Evolutionary conservation across 2,888 invertebrate species (phyloP), one percentile per base, ranked within the genome.

Genomic region (Hylaea fasciaria): DNA sequence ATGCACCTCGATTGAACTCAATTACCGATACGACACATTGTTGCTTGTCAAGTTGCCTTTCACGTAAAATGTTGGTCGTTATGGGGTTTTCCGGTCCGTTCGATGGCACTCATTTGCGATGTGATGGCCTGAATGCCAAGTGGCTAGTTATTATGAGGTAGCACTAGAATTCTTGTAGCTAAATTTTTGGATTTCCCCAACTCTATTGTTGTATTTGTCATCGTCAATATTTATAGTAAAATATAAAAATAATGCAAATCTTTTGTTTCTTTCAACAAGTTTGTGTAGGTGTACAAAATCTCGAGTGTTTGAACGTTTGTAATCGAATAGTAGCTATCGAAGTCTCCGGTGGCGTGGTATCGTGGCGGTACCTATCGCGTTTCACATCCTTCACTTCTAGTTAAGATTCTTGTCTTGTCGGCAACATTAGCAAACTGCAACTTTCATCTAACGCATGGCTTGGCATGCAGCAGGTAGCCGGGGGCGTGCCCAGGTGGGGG

Each of bases 401-500:
- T 57, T 48, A 44, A 41, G 35, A 53, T 62, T 62, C 52, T 57
- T 29, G 37, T 48, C 52, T 56, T 47, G 56, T 53, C 17, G n/a
- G 35, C 55, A 40, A 29, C 41, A 45, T 56, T 56, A 53, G 44
- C 48, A 48, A 51, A 47, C 37, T 61, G 47, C 51, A 32, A 61
- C 56, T 56, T 61, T 61, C 56, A 52, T 57, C 52, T 56, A 47
- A 40, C 54, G 46, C 44, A 13, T 35, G 44, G 35, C 17, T 54
- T 60, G 62, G 39, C 49, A 59, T 65, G 43, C 54, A 69, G 60
- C 73, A 71, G 69, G 66, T 68, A 66, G 64, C 59, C 61, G 75
- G 75, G 75, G 84, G 83, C 83, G 83, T 80, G 71, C 68, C 70
- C 74, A 76, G 80, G 80, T 82, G 72, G 76, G 73, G 84, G 83